Conservation (phyloP, 2,113 vertebrate genomes). For the Epinephelus lanceolatus region DNA sequence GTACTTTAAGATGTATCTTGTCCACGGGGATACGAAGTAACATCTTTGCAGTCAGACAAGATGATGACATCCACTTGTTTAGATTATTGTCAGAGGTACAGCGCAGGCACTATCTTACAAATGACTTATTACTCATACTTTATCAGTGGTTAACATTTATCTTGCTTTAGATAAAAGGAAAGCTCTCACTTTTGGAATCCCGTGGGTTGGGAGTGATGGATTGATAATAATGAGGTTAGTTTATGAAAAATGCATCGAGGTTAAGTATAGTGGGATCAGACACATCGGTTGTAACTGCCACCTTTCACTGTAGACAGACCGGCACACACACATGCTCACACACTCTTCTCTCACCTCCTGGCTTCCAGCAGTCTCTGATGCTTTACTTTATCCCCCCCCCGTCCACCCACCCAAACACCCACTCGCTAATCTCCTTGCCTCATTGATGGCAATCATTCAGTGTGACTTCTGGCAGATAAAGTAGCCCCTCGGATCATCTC, state of each 20-base stretch:
- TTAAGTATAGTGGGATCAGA: slow-evolving; percentile 41
- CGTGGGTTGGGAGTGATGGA: slow-evolving; percentile 29
- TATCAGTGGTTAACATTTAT: slow-evolving; percentile 31
- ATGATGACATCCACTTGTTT: slow-evolving; percentile 10
- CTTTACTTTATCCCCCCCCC: slow-evolving; percentile 40
- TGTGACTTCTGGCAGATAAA: slow-evolving; percentile 70
- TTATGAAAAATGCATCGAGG: slow-evolving; percentile 57
- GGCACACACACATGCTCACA: slow-evolving; percentile 6
- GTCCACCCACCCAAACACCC: slow-evolving; percentile 61
- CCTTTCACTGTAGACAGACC: slow-evolving; percentile 11
- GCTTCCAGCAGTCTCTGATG: slow-evolving; percentile 39
- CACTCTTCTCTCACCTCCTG: slow-evolving; percentile 45
- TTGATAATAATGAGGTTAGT: slow-evolving; percentile 50
- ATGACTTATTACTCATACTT: slow-evolving; percentile 17
- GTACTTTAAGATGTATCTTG: background rate
- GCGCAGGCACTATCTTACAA: background rate
- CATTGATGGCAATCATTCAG: slow-evolving; percentile 65
- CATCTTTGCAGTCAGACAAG: slow-evolving; percentile 8
- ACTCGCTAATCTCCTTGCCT: slow-evolving; percentile 63
- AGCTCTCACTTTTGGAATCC: slow-evolving; percentile 33
- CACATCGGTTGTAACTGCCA: slow-evolving; percentile 30
- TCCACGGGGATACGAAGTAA: background rate
- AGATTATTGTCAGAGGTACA: background rate
- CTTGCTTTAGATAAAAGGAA: slow-evolving; percentile 40
- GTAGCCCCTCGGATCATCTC: slow-evolving; percentile 52